phyloP scores from a whole-genome alignment of 2,888 invertebrate species.

The Cremastinae sp. region DNA sequence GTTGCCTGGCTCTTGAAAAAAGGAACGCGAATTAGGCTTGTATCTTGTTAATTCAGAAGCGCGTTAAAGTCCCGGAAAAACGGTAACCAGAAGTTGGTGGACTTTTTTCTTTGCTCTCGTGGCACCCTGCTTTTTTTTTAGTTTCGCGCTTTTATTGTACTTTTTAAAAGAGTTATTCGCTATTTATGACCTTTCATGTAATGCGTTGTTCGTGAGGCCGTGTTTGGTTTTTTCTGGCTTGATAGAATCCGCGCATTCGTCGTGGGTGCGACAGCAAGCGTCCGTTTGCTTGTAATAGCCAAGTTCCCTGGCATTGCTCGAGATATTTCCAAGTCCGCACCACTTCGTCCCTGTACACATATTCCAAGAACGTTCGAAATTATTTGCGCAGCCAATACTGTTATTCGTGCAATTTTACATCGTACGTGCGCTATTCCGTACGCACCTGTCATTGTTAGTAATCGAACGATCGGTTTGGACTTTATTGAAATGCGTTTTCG shows the following conservation, averaged over 20 bases:
- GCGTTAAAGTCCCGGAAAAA: conserved; percentile 1
- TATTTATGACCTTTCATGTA: conserved; percentile 71
- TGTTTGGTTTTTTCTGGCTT: conserved; percentile 69
- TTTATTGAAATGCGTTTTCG: not conserved
- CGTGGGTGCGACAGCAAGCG: conserved; percentile 76
- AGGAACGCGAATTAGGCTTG: not conserved
- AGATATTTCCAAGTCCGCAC: conserved; percentile 75
- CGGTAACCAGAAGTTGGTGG: not conserved
- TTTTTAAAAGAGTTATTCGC: conserved; percentile 1
- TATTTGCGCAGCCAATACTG: not conserved
- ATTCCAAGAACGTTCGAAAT: conserved; percentile 12
- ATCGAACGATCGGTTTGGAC: conserved; percentile 33
- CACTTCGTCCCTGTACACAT: conserved; percentile 73
- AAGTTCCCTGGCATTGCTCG: conserved; percentile 70
- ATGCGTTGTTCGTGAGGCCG: conserved; percentile 71
- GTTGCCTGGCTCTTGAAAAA: not conserved
- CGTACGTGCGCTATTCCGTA: not conserved
- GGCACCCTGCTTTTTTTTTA: not conserved
- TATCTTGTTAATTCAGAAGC: conserved; percentile 8
- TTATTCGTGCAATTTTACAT: not conserved
- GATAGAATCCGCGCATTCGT: conserved; percentile 73
- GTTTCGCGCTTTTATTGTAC: not conserved
- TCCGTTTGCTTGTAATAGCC: conserved; percentile 72
- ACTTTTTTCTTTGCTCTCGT: conserved; percentile 7
- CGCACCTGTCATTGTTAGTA: conserved; percentile 2